Evolutionary conservation across 1,140 invertebrate genomes (phyloP).

Genomic region (Semibalanus balanoides): DNA sequence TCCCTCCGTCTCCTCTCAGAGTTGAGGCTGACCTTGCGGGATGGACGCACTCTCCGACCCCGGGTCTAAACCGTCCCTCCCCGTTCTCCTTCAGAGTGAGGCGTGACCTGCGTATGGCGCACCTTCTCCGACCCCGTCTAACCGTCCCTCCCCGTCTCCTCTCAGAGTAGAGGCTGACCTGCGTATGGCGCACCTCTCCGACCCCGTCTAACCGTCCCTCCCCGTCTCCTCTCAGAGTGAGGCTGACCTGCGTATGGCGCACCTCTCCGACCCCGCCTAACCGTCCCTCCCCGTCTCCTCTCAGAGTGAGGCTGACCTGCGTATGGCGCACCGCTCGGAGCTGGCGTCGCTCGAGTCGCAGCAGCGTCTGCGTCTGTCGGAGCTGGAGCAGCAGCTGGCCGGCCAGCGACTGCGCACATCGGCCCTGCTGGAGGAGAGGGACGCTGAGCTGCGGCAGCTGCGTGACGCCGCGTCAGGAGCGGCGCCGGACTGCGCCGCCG

Average conservation of each 20-base stretch:
- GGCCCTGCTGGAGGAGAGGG: constrained; percentile 32
- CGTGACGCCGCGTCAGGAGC: neutral
- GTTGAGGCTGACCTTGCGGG: too few relatives aligned
- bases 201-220: too few relatives aligned
- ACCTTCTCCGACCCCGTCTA: too few relatives aligned
- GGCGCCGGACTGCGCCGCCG: neutral
- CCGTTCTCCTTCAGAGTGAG: too few relatives aligned
- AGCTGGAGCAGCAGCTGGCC: constrained; percentile 30
- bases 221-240: constrained; percentile 9
- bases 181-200: constrained; percentile 26
- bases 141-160: too few relatives aligned
- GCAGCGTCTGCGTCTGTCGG: constrained; percentile 25
- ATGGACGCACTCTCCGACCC: too few relatives aligned
- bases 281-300: constrained; percentile 9
- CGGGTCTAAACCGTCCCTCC: too few relatives aligned
- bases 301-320: constrained; percentile 23
- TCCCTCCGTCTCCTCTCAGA: too few relatives aligned
- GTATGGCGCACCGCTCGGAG: constrained; percentile 28
- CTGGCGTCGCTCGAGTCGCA: constrained; percentile 22
- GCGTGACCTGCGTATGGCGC: too few relatives aligned
- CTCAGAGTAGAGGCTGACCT: too few relatives aligned
- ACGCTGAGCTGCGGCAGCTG: constrained; percentile 15
- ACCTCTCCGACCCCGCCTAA: constrained; percentile 30
- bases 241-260: constrained; percentile 26
- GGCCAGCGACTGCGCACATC: constrained; percentile 33